Conservation (phyloP, 2,888 invertebrate species). For the Sclerodermus sp. region DNA sequence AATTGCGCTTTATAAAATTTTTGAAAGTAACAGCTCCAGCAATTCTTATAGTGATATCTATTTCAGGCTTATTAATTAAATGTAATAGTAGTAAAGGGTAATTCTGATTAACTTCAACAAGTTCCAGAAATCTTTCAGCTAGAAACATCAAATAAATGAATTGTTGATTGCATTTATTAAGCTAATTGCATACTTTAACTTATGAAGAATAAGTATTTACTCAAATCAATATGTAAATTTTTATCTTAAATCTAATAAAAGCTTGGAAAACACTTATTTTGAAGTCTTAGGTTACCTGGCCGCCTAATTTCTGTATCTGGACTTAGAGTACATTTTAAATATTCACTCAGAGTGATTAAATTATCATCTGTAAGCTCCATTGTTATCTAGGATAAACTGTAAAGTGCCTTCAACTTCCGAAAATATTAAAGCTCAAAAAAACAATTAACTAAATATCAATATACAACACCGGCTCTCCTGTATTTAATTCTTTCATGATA, state of each 20-base stretch:
- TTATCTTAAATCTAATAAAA: not conserved
- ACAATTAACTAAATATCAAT: not conserved
- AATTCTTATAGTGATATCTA: conserved; percentile 80
- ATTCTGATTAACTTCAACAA: conserved; percentile 87
- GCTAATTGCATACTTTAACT: not conserved
- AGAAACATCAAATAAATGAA: conserved; percentile 6
- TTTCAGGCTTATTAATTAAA: conserved; percentile 79
- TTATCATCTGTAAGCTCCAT: conserved; percentile 93
- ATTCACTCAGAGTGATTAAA: conserved; percentile 77
- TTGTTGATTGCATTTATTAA: not conserved
- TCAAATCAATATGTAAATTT: not conserved
- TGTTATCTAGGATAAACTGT: conserved; percentile 3
- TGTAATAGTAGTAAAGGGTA: conserved; percentile 85
- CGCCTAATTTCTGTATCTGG: conserved; percentile 79
- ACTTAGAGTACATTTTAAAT: conserved; percentile 85
- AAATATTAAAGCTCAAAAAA: not conserved
- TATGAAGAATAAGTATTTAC: not conserved
- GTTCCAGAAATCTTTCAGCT: conserved; percentile 92
- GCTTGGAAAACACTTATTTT: not conserved
- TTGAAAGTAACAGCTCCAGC: conserved; percentile 95
- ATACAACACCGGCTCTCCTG: not conserved
- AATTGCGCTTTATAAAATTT: conserved; percentile 94
- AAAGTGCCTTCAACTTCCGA: not conserved
- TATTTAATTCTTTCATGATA: not conserved
- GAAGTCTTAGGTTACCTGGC: conserved; percentile 67